phyloP scores from a whole-genome alignment of 2,888 invertebrate genomes.

The Matsumyia berberina region DNA sequence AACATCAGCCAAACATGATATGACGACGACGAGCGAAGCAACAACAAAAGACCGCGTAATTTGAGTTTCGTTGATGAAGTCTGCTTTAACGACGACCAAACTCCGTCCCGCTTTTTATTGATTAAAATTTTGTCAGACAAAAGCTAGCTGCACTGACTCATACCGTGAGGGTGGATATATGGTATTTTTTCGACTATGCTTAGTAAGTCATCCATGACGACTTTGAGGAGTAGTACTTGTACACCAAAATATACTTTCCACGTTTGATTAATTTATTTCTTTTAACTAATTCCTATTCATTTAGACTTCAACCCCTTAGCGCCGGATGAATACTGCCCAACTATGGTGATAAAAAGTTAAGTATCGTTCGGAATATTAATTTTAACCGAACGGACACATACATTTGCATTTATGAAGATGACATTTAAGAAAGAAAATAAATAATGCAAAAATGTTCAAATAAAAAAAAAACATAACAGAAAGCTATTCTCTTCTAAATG shows the following conservation, averaged over 20 bases:
- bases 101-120: conserved; percentile 57
- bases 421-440: too few relatives aligned
- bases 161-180: not conserved
- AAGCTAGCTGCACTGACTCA: conserved; percentile 57
- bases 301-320: not conserved
- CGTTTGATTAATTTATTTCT: not conserved
- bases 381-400: too few relatives aligned
- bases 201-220: conserved; percentile 40
- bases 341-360: not conserved
- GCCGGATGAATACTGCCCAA: not conserved
- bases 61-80: conserved; percentile 34
- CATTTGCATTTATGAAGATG: too few relatives aligned
- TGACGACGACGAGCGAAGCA: conserved; percentile 3
- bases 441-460: too few relatives aligned
- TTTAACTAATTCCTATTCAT: not conserved
- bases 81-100: conserved; percentile 35
- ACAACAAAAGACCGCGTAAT: conserved; percentile 32
- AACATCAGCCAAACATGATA: conserved; percentile 10
- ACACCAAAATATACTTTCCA: not conserved
- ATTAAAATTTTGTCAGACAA: conserved; percentile 51
- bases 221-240: not conserved
- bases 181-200: not conserved
- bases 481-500: too few relatives aligned
- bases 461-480: too few relatives aligned
- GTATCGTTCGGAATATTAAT: too few relatives aligned